These are phyloP conservation scores for Dromiciops gliroides DNA, from an alignment of 2,113 vertebrate genomes.

Conservation along the genomic window DNA sequence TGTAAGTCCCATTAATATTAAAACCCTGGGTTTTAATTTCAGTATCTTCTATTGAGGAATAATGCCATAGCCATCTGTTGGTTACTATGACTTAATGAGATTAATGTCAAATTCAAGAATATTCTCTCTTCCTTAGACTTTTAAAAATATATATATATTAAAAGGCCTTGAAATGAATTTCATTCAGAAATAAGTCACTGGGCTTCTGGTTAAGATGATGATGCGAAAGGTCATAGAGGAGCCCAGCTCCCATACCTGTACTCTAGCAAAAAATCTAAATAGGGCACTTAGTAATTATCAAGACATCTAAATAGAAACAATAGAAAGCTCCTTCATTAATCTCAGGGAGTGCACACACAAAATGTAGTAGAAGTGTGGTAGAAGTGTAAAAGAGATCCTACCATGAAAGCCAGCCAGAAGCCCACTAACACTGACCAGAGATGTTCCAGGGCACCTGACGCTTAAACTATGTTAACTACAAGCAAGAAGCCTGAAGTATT, in stretches of 20 bases:
- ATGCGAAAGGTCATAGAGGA: not conserved
- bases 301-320: not conserved
- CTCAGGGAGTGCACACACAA: not conserved
- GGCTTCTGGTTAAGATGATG: slow-evolving; percentile 26
- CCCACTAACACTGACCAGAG: not conserved
- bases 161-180: slow-evolving; percentile 53
- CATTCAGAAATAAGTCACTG: slow-evolving; percentile 48
- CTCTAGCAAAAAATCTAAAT: not conserved
- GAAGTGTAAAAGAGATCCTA: not conserved
- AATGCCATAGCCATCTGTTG: slow-evolving; percentile 52
- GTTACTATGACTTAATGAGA: slow-evolving; percentile 61
- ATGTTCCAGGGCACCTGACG: not conserved
- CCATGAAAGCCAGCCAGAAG: not conserved
- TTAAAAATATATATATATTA: slow-evolving; percentile 47
- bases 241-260: not conserved
- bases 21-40: slow-evolving; percentile 58
- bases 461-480: not conserved
- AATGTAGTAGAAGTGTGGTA: not conserved
- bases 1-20: slow-evolving; percentile 68
- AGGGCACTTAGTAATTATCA: not conserved
- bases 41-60: slow-evolving; percentile 69
- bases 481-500: not conserved
- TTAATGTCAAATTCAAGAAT: slow-evolving; percentile 74
- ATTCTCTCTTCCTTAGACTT: slow-evolving; percentile 69
- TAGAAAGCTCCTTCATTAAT: not conserved